Conservation (phyloP, 2,888 invertebrate genomes). For the Pammene aurita region DNA sequence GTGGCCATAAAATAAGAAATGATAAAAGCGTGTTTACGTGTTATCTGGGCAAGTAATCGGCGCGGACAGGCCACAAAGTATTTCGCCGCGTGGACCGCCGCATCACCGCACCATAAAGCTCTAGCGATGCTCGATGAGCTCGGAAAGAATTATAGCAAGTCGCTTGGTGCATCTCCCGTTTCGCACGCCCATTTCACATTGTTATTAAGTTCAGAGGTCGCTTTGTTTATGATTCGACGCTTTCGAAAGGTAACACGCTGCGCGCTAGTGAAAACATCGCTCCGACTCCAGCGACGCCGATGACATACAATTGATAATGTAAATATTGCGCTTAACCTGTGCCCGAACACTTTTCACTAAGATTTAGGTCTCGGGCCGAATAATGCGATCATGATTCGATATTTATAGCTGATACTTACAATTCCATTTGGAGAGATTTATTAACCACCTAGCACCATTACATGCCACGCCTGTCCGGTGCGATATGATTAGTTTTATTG, state of each 20-base stretch:
- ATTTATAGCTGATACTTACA: constrained; percentile 45
- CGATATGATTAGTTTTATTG: constrained; percentile 42
- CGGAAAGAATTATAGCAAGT: constrained; percentile 77
- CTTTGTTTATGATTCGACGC: constrained; percentile 80
- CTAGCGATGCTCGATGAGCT: constrained; percentile 66
- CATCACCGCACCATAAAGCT: constrained; percentile 70
- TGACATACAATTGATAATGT: constrained; percentile 81
- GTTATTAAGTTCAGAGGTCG: constrained; percentile 82
- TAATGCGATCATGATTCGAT: constrained; percentile 52
- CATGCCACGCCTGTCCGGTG: constrained; percentile 40
- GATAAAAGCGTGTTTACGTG: constrained; percentile 56
- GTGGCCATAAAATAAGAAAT: constrained; percentile 59
- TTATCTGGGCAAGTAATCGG: constrained; percentile 66
- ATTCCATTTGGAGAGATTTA: constrained; percentile 41
- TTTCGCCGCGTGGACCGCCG: constrained; percentile 62
- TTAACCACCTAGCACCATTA: constrained; percentile 40
- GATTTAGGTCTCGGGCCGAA: constrained; percentile 50
- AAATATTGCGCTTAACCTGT: constrained; percentile 74
- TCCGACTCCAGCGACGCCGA: constrained; percentile 63
- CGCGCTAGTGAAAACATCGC: constrained; percentile 76
- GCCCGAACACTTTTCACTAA: constrained; percentile 61
- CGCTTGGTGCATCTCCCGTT: constrained; percentile 78
- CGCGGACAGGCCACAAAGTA: constrained; percentile 58
- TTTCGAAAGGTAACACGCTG: constrained; percentile 81
- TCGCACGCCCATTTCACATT: constrained; percentile 81